These are phyloP conservation scores for Neostethus bicornis DNA, from an alignment of 2,797 vertebrate species.

Conservation along the genomic window DNA sequence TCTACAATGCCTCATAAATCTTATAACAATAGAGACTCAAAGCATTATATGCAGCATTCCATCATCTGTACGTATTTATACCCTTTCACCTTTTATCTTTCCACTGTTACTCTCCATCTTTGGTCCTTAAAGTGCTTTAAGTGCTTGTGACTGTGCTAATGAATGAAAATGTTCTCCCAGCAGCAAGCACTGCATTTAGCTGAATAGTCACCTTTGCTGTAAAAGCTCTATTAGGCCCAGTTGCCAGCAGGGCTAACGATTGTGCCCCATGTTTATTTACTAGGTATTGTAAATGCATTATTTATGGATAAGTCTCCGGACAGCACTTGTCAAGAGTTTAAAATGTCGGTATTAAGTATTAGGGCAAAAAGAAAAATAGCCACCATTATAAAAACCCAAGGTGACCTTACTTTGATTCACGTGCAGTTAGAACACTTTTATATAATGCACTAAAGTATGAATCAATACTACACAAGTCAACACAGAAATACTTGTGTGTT, in stretches of 20 bases:
- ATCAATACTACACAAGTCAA: conserved; percentile 77
- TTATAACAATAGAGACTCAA: conserved; percentile 70
- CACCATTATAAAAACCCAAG: conserved; percentile 92
- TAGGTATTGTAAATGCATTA: conserved; percentile 99
- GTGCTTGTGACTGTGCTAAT: conserved; percentile 98
- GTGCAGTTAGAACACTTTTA: conserved; percentile 91
- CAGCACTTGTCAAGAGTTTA: conserved; percentile 93
- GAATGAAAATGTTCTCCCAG: conserved; percentile 97
- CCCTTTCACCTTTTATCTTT: conserved; percentile 71
- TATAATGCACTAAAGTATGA: conserved; percentile 82
- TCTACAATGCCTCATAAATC: conserved; percentile 55
- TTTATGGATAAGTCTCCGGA: conserved; percentile 94
- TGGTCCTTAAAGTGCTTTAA: conserved; percentile 98
- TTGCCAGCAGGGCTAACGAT: conserved; percentile 93
- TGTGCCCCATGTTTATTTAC: conserved; percentile 97
- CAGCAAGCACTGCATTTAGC: conserved; percentile 93
- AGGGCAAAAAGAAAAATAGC: conserved; percentile 83
- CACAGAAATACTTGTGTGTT: conserved; percentile 64
- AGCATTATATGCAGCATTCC: conserved; percentile 66
- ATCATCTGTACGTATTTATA: conserved; percentile 66
- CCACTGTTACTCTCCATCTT: conserved; percentile 82
- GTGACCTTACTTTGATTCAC: conserved; percentile 88
- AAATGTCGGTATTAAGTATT: conserved; percentile 91
- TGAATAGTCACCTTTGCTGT: conserved; percentile 99
- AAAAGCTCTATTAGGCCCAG: conserved; percentile 94